Evolutionary conservation across 2,797 vertebrate species (phyloP).

Genomic region (Melanotaenia trifasciata): DNA sequence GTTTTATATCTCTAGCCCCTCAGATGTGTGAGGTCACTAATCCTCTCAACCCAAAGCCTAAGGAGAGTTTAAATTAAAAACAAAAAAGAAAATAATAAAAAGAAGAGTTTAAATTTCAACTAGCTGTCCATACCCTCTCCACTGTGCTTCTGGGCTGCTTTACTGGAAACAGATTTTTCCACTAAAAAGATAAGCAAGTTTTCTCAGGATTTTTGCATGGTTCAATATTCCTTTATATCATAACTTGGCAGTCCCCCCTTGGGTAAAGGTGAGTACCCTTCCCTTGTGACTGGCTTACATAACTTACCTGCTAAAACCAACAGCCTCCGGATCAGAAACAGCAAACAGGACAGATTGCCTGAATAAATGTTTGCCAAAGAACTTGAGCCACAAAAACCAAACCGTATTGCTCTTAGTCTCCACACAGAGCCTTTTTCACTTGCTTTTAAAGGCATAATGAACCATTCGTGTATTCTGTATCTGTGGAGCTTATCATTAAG

Average conservation of each 20-base stretch:
- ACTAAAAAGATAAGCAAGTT: background rate
- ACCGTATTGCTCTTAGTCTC: conserved; percentile 48
- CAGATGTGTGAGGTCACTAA: conserved; percentile 34
- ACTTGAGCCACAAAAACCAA: conserved; percentile 67
- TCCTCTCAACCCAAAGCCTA: conserved; percentile 30
- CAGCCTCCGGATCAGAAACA: conserved; percentile 60
- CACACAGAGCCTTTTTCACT: conserved; percentile 60
- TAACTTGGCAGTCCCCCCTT: conserved; percentile 44
- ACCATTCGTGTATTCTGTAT: conserved; percentile 59
- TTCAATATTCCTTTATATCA: conserved; percentile 51
- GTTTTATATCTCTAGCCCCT: conserved; percentile 45
- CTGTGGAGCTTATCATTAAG: conserved; percentile 43
- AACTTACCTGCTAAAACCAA: conserved; percentile 77
- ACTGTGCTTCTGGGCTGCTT: conserved; percentile 10
- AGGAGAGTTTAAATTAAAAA: conserved; percentile 25
- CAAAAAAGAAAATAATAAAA: conserved; percentile 4
- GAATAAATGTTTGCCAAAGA: conserved; percentile 83
- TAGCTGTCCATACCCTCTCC: conserved; percentile 6
- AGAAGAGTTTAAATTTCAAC: conserved; percentile 13
- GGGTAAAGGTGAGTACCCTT: conserved; percentile 54
- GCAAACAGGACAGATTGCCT: conserved; percentile 68
- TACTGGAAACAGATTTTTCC: conserved; percentile 9
- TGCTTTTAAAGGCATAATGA: conserved; percentile 46
- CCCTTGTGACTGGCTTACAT: conserved; percentile 70
- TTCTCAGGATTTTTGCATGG: conserved; percentile 49